Evolutionary conservation across 1,140 invertebrate genomes (phyloP).

Genomic region (Neuroterus valhalla): DNA sequence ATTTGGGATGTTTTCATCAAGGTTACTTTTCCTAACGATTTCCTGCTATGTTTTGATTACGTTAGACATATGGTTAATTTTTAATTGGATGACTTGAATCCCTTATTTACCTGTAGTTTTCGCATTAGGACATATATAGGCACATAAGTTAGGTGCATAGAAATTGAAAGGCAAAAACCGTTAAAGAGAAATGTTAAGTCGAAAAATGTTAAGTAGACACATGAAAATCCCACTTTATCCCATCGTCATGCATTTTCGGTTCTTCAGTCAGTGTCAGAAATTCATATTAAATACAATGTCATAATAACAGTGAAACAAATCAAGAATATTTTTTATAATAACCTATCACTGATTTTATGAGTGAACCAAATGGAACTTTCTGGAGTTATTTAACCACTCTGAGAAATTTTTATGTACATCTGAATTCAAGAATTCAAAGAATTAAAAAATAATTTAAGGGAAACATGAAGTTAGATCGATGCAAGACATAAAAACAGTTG

Average conservation of each 20-base stretch:
- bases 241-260: conserved; percentile 10
- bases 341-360: no score
- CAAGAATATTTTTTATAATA: no score
- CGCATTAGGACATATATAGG: not conserved
- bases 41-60: not conserved
- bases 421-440: no score
- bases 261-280: conserved; percentile 5
- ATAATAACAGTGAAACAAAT: no score
- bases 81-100: not conserved
- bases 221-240: conserved; percentile 18
- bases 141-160: conserved; percentile 21
- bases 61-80: conserved; percentile 28
- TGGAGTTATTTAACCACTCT: no score
- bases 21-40: not conserved
- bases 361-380: no score
- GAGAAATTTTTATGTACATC: no score
- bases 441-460: no score
- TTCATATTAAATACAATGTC: no score
- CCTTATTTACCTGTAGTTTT: conserved; percentile 13
- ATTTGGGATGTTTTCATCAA: not conserved
- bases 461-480: no score
- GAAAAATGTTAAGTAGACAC: conserved; percentile 20
- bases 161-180: conserved; percentile 7
- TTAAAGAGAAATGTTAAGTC: conserved; percentile 14
- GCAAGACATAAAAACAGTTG: no score